Evolutionary conservation across 2,888 invertebrate species (phyloP).

Genomic region (Bhutanitis thaidina): DNA sequence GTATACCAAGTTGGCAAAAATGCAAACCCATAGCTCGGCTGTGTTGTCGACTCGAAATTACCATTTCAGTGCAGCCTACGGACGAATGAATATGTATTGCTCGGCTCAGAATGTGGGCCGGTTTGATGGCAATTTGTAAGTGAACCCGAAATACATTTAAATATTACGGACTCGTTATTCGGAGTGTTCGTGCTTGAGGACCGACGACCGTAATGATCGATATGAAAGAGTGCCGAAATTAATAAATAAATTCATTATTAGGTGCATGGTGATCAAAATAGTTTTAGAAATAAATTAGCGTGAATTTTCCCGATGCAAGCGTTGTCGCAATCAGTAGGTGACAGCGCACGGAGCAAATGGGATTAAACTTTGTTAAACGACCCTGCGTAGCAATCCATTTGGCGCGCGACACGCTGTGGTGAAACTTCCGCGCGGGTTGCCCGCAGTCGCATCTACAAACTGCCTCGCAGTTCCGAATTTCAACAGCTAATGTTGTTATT

Average conservation of each 20-base stretch:
- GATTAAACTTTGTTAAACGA: constrained; percentile 76
- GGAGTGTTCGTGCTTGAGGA: not conserved
- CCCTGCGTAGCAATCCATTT: constrained; percentile 70
- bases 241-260: not conserved
- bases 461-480: constrained; percentile 47
- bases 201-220: not conserved
- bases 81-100: constrained; percentile 67
- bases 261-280: constrained; percentile 32
- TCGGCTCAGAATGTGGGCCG: constrained; percentile 52
- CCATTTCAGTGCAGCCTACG: constrained; percentile 64
- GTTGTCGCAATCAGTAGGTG: constrained; percentile 39
- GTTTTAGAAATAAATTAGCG: constrained; percentile 50
- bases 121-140: constrained; percentile 48
- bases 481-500: constrained; percentile 46
- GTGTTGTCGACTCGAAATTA: constrained; percentile 69
- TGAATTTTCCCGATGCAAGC: constrained; percentile 50
- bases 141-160: constrained; percentile 24
- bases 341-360: constrained; percentile 60
- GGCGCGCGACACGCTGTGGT: constrained; percentile 53
- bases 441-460: constrained; percentile 35
- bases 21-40: constrained; percentile 54
- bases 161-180: not conserved
- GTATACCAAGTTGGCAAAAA: constrained; percentile 53
- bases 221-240: not conserved
- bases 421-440: constrained; percentile 45